Evolutionary conservation across 2,888 invertebrate species (phyloP), one percentile per base, ranked within the genome.

Genomic region (Diarsia brunnea): DNA sequence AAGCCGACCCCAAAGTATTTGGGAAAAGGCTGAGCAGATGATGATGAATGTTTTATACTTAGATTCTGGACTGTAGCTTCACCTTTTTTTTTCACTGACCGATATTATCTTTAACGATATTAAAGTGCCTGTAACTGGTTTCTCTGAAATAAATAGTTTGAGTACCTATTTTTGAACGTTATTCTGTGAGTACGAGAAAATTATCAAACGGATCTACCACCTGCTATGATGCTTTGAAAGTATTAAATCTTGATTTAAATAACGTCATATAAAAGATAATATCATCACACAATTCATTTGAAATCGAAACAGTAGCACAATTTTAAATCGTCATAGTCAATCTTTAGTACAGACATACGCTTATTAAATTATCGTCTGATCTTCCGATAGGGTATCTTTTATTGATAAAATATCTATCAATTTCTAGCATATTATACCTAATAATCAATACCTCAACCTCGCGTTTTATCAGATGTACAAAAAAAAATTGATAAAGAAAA

Each of bases 251-350:
- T 68, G 16, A 69, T 68, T 3, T 38, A 38, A 38, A 38, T 38
- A 38, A 38, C 38, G 5, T 38, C 38, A 38, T 38, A 38, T 38
- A 38, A 38, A 38, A 38, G 38, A 38, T 38, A 38, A 38, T 38
- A 38, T 38, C 24, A 45, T 31, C 2, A 14, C n/a, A 51, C 19
- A 10, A 58, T 14, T 16, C 8, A 45, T n/a, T 31, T 49, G 0
- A 55, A 53, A 21, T 77, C 19, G 0, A 71, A 55, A 72, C 80
- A 73, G 77, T 64, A 80, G 73, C 64, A 58, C 19, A 43, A 53
- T 66, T 38, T 24, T n/a, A 55, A 78, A 66, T 61, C 10, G n/a
- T 21, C 8, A 5, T 61, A 21, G 19, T 65, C 8, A 19, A 81
- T 81, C 14, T 51, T 51, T 27, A 12, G 8, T 43, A 61, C 24